A percentile compares a stretch with the other conserved stretches of the same genome.
Evolutionary conservation across 2,797 vertebrate genomes (phyloP).

Genomic region (Numenius phaeopus): DNA sequence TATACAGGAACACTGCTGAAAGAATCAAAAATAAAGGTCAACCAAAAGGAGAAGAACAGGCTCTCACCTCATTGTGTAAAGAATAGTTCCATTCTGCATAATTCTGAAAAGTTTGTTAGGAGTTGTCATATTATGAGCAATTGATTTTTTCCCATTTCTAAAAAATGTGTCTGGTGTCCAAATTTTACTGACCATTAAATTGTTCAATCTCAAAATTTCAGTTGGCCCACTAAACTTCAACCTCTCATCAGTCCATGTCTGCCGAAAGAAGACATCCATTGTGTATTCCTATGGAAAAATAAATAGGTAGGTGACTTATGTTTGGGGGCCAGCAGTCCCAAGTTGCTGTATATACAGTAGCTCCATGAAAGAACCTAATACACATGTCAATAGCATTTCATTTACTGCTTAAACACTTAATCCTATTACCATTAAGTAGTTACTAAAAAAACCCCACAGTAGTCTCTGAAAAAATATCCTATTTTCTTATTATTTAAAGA

Average conservation of each 20-base stretch:
- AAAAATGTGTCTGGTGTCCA: constrained; percentile 99
- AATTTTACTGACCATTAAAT: constrained; percentile 98
- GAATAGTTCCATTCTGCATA: constrained; percentile 98
- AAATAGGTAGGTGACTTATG: background rate
- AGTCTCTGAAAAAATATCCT: background rate
- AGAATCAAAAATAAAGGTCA: background rate
- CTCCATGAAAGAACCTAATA: background rate
- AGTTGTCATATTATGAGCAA: constrained; percentile 98
- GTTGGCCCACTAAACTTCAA: constrained; percentile 91
- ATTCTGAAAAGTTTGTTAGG: constrained; percentile 98
- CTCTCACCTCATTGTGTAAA: constrained; percentile 96
- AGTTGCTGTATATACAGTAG: background rate
- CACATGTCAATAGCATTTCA: background rate
- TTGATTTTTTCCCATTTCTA: constrained; percentile 96
- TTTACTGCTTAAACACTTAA: constrained; percentile 18
- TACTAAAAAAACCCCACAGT: background rate
- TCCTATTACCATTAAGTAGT: constrained; percentile 50
- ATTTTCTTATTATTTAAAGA: background rate
- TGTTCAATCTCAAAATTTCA: constrained; percentile 94
- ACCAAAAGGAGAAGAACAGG: background rate
- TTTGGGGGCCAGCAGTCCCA: background rate
- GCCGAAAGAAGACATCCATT: constrained; percentile 98
- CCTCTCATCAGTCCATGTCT: constrained; percentile 95
- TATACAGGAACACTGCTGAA: background rate
- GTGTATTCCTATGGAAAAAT: constrained; percentile 91